Percentiles rank a stretch among this genome's conserved stretches.
Evolutionary conservation across 2,113 vertebrate genomes (phyloP).

Genomic region (Bujurquina vittata): DNA sequence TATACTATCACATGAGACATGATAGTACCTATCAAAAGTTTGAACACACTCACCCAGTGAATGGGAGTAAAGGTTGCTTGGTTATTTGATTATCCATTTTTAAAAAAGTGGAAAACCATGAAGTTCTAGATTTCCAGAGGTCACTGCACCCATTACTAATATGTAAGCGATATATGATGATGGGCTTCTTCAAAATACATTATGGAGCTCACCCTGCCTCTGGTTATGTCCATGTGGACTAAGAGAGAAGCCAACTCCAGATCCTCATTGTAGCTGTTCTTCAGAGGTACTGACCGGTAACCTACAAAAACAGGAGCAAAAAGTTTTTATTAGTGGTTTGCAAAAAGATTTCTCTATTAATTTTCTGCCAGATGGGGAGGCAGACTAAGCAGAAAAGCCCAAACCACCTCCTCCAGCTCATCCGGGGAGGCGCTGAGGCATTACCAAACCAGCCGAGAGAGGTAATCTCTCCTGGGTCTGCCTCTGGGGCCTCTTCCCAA

Average conservation of each 20-base stretch:
- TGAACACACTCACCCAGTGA: no score
- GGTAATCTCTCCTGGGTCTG: background rate
- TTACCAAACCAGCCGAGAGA: background rate
- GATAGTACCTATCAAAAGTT: no score
- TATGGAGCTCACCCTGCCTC: slow-evolving; percentile 83
- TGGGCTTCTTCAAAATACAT: background rate
- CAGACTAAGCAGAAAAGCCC: background rate
- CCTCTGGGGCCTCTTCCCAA: background rate
- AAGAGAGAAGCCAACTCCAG: slow-evolving; percentile 94
- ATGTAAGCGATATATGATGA: background rate
- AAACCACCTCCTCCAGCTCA: background rate
- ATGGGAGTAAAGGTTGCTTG: background rate
- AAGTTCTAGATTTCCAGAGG: background rate
- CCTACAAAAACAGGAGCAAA: slow-evolving; percentile 75
- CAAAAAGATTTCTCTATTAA: background rate
- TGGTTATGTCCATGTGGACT: slow-evolving; percentile 87
- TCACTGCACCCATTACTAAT: background rate
- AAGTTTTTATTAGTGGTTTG: background rate
- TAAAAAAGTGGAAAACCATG: background rate
- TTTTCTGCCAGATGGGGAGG: background rate
- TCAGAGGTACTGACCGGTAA: slow-evolving; percentile 93
- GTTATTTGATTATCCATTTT: background rate
- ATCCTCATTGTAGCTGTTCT: slow-evolving; percentile 97
- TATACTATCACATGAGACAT: background rate
- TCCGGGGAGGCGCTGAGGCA: background rate